Evolutionary conservation across 2,888 invertebrate genomes (phyloP), one percentile per base, ranked within the genome.

Genomic region (Darwinula stevensoni): DNA sequence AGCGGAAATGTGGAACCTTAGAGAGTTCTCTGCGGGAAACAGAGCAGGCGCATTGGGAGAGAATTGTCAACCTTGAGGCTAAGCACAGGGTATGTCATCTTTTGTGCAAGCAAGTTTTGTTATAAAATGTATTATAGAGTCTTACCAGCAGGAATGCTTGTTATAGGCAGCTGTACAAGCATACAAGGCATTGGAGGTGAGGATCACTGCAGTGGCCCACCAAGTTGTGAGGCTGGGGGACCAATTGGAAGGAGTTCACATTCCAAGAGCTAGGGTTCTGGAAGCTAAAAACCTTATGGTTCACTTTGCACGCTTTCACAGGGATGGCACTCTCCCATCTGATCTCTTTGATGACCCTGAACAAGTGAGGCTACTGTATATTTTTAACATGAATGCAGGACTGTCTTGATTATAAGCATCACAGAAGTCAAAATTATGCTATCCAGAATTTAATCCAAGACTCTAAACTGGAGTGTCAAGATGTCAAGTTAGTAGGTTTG

Each of bases 141-240:
- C 16, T 16, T 14, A 13, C 3, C 15, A 22, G 9, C 4, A 12
- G 12, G 4, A 32, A 13, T 30, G 3, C 31, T 16, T 42, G 29
- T 53, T 54, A 18, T 52, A 72, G 67, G 63, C 65, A 36, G 73
- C 80, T 31, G 73, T 80, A 28, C 68, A 68, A 39, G 68, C 76
- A 41, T 86, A 86, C 50, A 75, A 82, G 54, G 73, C 80, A 39
- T 51, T 94, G 32, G 94, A 94, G 51, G 80, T 80, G 44, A 70
- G 86, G 43, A 91, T 97, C 46, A 91, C 88, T 43, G 73, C 74
- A 35, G 94, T 97, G 29, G 91, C 94, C 0, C 86, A 86, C 0
- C 82, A 91, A 54, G 94, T 97, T 1, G 66, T 94, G 30, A 91
- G 94, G 53, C 62, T 97, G n/a, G 97, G 94, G 0, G 94, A 94